A percentile compares a stretch with the other conserved stretches of the same genome.
phyloP scores from a whole-genome alignment of 2,797 vertebrate genomes.

The Characodon lateralis region DNA sequence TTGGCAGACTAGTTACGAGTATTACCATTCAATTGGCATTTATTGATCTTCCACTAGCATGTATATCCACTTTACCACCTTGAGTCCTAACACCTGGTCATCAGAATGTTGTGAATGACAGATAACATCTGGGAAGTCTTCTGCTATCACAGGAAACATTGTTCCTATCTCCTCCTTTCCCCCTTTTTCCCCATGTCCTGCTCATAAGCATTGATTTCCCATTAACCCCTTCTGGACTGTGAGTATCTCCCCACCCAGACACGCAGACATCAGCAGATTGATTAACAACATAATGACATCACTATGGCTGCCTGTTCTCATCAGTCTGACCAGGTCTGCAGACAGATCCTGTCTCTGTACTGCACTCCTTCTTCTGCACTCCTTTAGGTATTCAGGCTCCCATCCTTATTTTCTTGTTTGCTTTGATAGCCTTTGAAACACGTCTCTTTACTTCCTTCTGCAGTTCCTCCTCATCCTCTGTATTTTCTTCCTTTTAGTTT shows the following conservation, averaged over 20 bases:
- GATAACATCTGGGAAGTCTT: conserved; percentile 86
- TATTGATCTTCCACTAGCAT: conserved; percentile 69
- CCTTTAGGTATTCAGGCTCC: not conserved
- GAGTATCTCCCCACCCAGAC: conserved; percentile 74
- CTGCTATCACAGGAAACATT: conserved; percentile 85
- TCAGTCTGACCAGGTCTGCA: conserved; percentile 53
- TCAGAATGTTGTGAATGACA: conserved; percentile 82
- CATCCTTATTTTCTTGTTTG: not conserved
- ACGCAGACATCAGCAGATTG: conserved; percentile 76
- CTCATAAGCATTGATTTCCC: conserved; percentile 84
- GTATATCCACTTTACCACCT: conserved; percentile 55
- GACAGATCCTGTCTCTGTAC: conserved; percentile 34
- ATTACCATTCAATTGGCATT: conserved; percentile 75
- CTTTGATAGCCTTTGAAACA: not conserved
- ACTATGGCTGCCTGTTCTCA: conserved; percentile 63
- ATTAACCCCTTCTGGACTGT: conserved; percentile 82
- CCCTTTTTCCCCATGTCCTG: conserved; percentile 64
- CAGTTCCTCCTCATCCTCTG: conserved; percentile 14
- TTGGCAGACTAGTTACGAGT: conserved; percentile 51
- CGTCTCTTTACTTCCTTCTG: not conserved
- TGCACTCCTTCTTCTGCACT: conserved; percentile 19
- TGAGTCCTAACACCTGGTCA: conserved; percentile 83
- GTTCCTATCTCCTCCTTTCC: conserved; percentile 69
- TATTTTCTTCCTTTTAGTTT: conserved; percentile 47
- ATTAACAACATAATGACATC: conserved; percentile 75